phyloP scores from a whole-genome alignment of 1,140 invertebrate species.

The Acyrthosiphon pisum region DNA sequence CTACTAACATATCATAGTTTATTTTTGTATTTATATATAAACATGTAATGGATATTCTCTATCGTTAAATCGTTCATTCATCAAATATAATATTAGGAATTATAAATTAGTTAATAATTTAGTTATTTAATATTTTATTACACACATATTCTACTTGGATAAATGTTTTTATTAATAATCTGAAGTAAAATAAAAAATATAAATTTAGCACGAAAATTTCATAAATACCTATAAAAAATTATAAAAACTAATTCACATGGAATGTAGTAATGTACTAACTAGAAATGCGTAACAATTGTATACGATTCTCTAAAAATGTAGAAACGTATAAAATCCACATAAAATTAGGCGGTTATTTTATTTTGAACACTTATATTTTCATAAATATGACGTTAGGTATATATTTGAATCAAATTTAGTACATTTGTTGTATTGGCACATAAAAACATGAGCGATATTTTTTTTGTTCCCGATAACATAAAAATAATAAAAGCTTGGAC shows the following conservation, averaged over 20 bases:
- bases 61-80: no score
- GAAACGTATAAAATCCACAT: neutral
- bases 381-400: neutral
- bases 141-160: neutral
- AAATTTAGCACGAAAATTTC: neutral
- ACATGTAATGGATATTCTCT: no score
- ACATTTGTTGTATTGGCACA: neutral
- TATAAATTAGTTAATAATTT: no score
- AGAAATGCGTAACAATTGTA: neutral
- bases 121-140: neutral
- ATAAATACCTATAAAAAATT: neutral
- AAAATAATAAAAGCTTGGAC: constrained; percentile 33
- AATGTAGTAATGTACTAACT: neutral
- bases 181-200: neutral
- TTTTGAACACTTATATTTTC: neutral
- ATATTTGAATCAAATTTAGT: constrained; percentile 22
- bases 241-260: neutral
- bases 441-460: constrained; percentile 25
- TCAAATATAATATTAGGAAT: no score
- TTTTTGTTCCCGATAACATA: neutral
- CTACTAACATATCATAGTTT: no score
- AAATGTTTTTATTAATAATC: no score
- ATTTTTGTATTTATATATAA: no score
- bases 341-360: neutral
- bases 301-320: neutral